Conservation (phyloP, 2,113 vertebrate genomes). For the Phalacrocorax pelagicus region DNA sequence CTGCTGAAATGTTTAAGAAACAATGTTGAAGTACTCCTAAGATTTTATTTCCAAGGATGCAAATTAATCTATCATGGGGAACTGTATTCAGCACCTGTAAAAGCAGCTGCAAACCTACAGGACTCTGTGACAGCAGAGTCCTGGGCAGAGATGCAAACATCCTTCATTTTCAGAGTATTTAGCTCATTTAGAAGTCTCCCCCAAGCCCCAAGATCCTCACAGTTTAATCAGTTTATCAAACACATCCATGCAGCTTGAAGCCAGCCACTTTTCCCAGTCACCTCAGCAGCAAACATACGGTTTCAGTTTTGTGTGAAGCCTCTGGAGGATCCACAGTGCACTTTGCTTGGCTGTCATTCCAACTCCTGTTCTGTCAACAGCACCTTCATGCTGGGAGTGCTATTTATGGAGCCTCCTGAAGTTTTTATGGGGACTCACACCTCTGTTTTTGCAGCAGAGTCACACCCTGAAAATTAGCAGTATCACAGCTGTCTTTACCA, state of each 20-base stretch:
- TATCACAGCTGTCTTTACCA: conserved; percentile 4
- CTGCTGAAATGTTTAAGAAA: not conserved
- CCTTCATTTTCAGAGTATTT: not conserved
- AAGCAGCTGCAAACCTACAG: not conserved
- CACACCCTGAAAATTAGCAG: conserved; percentile 33
- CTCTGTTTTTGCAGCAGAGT: conserved; percentile 24
- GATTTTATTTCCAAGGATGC: not conserved
- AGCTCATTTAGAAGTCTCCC: not conserved
- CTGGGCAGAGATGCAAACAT: not conserved
- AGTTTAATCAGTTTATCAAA: conserved; percentile 26
- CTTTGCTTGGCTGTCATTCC: not conserved
- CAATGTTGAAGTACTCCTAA: not conserved
- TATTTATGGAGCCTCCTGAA: conserved; percentile 35
- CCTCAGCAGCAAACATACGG: not conserved
- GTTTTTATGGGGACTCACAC: not conserved
- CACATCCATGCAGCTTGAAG: not conserved
- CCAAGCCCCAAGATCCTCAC: not conserved
- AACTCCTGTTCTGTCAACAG: not conserved
- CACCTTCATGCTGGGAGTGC: not conserved
- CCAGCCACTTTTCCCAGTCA: not conserved
- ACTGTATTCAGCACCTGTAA: not conserved
- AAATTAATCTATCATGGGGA: not conserved
- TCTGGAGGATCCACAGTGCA: not conserved
- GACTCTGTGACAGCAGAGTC: not conserved
- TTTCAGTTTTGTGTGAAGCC: not conserved